Conservation (phyloP, 2,888 invertebrate genomes). For the Lithophane ornitopus region DNA sequence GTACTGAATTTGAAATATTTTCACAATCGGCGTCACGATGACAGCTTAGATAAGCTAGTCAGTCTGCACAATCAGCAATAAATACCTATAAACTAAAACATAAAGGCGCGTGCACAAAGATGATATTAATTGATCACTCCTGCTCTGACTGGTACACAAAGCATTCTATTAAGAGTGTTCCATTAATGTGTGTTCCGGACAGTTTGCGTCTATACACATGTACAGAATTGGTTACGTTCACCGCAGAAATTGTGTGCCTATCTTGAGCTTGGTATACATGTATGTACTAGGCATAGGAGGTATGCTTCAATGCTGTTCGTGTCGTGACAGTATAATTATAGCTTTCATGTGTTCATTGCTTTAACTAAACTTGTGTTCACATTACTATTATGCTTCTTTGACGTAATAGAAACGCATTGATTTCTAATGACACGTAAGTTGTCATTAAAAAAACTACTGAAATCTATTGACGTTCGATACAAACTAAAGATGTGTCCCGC, state of each 20-base stretch:
- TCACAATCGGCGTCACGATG: neutral
- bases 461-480: no score
- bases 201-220: conserved; percentile 32
- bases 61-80: neutral
- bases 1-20: neutral
- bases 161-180: conserved; percentile 60
- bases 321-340: neutral
- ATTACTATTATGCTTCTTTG: neutral
- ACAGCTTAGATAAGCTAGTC: neutral
- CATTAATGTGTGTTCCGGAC: conserved; percentile 58
- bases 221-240: conserved; percentile 47
- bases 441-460: neutral
- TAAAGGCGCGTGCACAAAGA: conserved; percentile 31
- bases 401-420: neutral
- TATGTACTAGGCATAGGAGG: conserved; percentile 1
- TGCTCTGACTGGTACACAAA: conserved; percentile 52
- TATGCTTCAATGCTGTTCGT: neutral
- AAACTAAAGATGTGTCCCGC: no score
- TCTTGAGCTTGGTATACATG: conserved; percentile 5
- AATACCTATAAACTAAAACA: conserved; percentile 10
- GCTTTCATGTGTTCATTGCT: neutral
- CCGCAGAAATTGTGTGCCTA: conserved; percentile 45
- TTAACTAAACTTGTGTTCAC: neutral
- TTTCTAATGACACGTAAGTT: neutral
- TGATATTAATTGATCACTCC: conserved; percentile 62